Base-by-base conservation (phyloP, 2,888 invertebrate genomes). In the Caenorhabditis sinica region DNA sequence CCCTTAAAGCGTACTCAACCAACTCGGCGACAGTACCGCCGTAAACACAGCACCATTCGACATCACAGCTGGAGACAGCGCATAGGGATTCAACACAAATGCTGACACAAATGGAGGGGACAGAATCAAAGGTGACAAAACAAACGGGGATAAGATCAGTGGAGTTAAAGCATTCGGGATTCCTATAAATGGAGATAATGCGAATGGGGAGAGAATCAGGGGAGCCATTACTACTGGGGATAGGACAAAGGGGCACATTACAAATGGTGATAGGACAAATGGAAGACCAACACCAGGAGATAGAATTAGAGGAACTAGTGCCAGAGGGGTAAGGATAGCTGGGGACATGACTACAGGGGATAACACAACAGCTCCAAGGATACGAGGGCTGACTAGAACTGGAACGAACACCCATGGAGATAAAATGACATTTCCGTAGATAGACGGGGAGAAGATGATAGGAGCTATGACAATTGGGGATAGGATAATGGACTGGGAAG, bases 361-460 rank as follows among this genome's bases (percentile, higher is more conserved):
- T 1, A 88, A 75, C 15, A 88, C 81, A 28, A 86, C 83, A 20
- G 88, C 83, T 9, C 80, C 82, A 15, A 87, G 73, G 40, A 88
- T 68, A 56, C 87, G 87, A 40, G 88, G 88, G 33, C 77, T 75
- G 13, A 88, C 69, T 36, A 88, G 85, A n/a, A 88, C 84, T 2
- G 89, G 86, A 4, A 88, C 86, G 49, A 89, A 89, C 15, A 86
- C 63, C 88, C 84, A 83, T n/a, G 86, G 83, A 3, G 86, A 82
- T 20, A 85, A 83, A 49, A 88, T 83, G 51, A 87, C 65, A 65
- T 74, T 77, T n/a, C 86, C 88, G 69, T 82, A 86, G 28, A 89
- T 80, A 36, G 86, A 69, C 4, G 87, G 88, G 0, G 86, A 85
- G 30, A 85, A 69, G 28, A 86, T 71, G 17, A 87, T 30, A 0